Percentiles rank a stretch among this genome's conserved stretches.
Conservation (phyloP, 2,113 vertebrate species). For the Sminthopsis crassicaudata region DNA sequence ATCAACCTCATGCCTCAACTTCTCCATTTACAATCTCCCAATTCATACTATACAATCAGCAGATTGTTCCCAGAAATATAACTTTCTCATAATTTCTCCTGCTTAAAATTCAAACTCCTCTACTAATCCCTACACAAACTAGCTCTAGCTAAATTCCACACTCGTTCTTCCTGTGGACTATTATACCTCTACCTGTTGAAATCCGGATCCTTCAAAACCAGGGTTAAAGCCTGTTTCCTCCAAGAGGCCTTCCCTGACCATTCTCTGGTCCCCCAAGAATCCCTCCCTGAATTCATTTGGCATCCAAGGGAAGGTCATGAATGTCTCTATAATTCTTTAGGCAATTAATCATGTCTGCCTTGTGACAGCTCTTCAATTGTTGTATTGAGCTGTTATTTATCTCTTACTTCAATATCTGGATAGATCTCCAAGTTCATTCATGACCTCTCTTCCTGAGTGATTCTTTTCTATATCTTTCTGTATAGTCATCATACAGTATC, state of each 20-base stretch:
- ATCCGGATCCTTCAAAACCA: not conserved
- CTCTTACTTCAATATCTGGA: constrained; percentile 2
- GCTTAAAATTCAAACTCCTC: not conserved
- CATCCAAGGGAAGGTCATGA: not conserved
- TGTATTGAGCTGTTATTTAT: not conserved
- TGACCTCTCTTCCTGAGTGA: not conserved
- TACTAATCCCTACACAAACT: not conserved
- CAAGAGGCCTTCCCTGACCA: not conserved
- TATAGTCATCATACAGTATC: not conserved
- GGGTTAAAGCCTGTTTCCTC: not conserved
- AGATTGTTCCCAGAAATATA: not conserved
- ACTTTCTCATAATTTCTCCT: not conserved
- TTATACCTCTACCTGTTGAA: not conserved
- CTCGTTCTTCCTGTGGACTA: not conserved
- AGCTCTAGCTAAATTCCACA: not conserved
- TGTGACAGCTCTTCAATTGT: not conserved
- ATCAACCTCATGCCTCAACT: not conserved
- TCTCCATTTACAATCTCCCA: not conserved
- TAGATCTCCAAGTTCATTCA: not conserved
- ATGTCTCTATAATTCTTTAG: not conserved
- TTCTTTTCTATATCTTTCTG: not conserved
- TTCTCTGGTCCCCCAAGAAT: not conserved
- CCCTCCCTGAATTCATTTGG: not conserved
- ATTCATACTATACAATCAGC: not conserved
- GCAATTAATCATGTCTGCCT: not conserved